These are phyloP conservation scores for Branchipolynoe longqiensis DNA, from an alignment of 2,888 invertebrate species.

Conservation along the genomic window DNA sequence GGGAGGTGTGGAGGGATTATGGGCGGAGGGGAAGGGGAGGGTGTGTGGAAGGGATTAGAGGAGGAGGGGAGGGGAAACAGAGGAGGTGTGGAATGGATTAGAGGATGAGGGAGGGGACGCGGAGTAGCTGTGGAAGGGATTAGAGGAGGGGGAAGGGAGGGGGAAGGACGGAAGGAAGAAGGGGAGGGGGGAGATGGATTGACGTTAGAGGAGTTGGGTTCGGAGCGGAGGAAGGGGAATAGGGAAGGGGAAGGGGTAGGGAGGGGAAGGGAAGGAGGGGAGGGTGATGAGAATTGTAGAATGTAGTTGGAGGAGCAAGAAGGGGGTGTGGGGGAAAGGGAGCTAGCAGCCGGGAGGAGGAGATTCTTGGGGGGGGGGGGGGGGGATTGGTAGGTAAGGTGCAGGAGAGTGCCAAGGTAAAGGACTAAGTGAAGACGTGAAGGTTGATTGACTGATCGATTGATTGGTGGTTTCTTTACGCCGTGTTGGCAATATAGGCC, in stretches of 20 bases:
- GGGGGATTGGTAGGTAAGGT: background rate
- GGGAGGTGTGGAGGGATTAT: background rate
- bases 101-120: background rate
- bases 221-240: background rate
- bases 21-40: background rate
- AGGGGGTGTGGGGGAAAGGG: background rate
- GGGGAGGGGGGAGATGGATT: background rate
- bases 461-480: no score
- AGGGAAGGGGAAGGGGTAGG: background rate
- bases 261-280: background rate
- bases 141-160: background rate
- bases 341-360: background rate
- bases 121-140: background rate
- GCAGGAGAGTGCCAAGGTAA: no score
- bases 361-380: background rate
- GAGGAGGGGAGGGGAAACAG: background rate
- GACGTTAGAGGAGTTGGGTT: background rate
- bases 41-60: no score
- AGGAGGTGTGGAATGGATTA: background rate
- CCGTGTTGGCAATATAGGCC: no score
- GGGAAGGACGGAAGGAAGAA: background rate
- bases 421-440: no score
- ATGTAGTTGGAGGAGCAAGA: background rate
- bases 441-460: no score
- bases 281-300: background rate